Percentiles rank a stretch among this genome's conserved stretches.
Evolutionary conservation across 2,888 invertebrate genomes (phyloP).

Genomic region (Macrostomum cliftonense): DNA sequence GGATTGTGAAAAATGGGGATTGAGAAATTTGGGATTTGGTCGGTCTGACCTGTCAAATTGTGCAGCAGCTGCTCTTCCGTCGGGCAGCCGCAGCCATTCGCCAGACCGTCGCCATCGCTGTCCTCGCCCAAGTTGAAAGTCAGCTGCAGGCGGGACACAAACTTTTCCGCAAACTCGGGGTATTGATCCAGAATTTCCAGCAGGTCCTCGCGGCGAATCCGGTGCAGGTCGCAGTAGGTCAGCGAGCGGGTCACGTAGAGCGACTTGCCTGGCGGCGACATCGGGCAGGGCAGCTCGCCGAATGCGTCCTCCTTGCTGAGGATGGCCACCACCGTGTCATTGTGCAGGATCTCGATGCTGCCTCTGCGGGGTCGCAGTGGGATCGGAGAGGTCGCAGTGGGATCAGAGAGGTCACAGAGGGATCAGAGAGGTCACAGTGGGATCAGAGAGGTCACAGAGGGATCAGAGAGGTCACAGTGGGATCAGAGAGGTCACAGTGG

Average conservation of each 20-base stretch:
- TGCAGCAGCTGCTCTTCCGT: no score
- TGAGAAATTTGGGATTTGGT: no score
- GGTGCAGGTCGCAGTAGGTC: slow-evolving; percentile 94
- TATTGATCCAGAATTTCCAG: slow-evolving; percentile 87
- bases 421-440: no score
- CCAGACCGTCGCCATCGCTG: no score
- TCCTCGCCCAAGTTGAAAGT: slow-evolving; percentile 78
- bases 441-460: no score
- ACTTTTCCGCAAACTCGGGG: slow-evolving; percentile 81
- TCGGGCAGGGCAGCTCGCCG: slow-evolving; percentile 54
- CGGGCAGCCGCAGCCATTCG: no score
- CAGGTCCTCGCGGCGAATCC: slow-evolving; percentile 82
- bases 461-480: no score
- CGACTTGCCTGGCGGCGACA: slow-evolving; percentile 80
- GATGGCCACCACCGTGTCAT: slow-evolving; percentile 92
- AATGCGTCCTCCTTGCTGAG: slow-evolving; percentile 93
- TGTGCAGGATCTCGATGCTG: slow-evolving; percentile 74
- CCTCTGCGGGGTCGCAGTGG: slow-evolving; percentile 40
- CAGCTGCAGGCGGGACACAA: slow-evolving; percentile 79
- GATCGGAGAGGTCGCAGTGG: no score
- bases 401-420: no score
- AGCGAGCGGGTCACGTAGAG: slow-evolving; percentile 86
- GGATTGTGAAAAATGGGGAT: no score
- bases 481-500: no score
- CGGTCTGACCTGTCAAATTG: no score